Conservation (phyloP, 2,888 invertebrate species). For the Pterostichus niger region DNA sequence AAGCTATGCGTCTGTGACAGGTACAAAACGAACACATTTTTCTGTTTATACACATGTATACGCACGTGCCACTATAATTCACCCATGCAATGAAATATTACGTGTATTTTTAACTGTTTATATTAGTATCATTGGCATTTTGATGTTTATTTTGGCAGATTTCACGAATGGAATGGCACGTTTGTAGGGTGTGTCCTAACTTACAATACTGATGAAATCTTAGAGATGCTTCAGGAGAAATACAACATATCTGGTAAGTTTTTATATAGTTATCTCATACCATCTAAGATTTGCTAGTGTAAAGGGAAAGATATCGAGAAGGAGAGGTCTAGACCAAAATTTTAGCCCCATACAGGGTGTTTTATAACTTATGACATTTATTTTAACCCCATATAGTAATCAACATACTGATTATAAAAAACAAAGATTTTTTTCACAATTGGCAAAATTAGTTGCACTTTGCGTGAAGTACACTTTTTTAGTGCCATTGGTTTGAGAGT, state of each 20-base stretch:
- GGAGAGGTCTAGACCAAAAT: too few relatives aligned
- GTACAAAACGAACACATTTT: slow-evolving; percentile 63
- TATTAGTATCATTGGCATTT: not conserved
- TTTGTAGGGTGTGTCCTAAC: slow-evolving; percentile 68
- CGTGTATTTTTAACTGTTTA: slow-evolving; percentile 22
- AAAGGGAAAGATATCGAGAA: too few relatives aligned
- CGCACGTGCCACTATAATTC: slow-evolving; percentile 5
- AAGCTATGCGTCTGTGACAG: slow-evolving; percentile 68
- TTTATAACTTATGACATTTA: too few relatives aligned
- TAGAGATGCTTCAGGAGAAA: slow-evolving; percentile 42
- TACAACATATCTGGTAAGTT: slow-evolving; percentile 56
- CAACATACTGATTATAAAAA: too few relatives aligned
- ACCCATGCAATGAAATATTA: not conserved
- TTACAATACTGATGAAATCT: slow-evolving; percentile 57
- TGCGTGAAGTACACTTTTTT: too few relatives aligned
- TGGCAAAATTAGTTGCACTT: too few relatives aligned
- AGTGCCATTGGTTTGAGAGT: too few relatives aligned
- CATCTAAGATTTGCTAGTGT: too few relatives aligned
- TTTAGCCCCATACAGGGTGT: too few relatives aligned
- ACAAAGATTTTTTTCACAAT: too few relatives aligned
- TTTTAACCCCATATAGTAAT: too few relatives aligned
- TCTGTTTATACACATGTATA: not conserved
- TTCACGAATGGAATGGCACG: slow-evolving; percentile 68
- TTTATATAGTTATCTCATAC: not conserved
- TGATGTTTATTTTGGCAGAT: slow-evolving; percentile 65